phyloP scores from a whole-genome alignment of 2,113 vertebrate genomes.

The Salvator merianae region DNA sequence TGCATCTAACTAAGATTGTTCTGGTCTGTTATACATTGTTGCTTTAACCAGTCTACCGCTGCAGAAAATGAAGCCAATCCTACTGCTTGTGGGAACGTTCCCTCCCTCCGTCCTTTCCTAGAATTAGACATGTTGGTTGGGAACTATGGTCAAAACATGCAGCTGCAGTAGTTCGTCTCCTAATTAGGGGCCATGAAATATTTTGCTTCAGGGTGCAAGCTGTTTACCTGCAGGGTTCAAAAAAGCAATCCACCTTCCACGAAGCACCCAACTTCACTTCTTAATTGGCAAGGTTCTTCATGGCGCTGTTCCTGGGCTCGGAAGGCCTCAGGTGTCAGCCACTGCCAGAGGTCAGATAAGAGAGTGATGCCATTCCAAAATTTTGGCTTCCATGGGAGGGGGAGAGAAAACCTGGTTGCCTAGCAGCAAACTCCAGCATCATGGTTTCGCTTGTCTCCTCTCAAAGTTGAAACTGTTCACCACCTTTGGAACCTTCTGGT shows the following conservation, averaged over 20 bases:
- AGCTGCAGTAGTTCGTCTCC: slow-evolving; percentile 55
- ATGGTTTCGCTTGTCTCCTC: background rate
- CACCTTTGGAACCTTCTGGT: background rate
- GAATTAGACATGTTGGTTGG: slow-evolving; percentile 33
- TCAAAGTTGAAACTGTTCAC: slow-evolving; percentile 34
- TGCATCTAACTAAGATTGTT: too few relatives aligned
- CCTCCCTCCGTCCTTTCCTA: background rate
- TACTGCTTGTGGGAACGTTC: background rate
- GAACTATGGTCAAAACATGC: slow-evolving; percentile 21
- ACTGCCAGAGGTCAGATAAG: slow-evolving; percentile 46
- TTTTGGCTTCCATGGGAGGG: slow-evolving; percentile 46
- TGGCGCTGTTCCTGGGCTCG: slow-evolving; percentile 32
- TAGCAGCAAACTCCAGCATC: slow-evolving; percentile 13
- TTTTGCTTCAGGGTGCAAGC: slow-evolving; percentile 52
- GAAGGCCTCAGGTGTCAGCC: slow-evolving; percentile 38
- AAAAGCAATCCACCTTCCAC: slow-evolving; percentile 42
- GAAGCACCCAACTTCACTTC: slow-evolving; percentile 11
- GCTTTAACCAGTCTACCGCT: slow-evolving; percentile 34
- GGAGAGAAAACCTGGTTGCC: background rate
- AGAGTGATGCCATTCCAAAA: slow-evolving; percentile 38
- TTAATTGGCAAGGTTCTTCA: slow-evolving; percentile 59
- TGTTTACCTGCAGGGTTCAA: slow-evolving; percentile 38
- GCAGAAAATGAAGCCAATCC: slow-evolving; percentile 15
- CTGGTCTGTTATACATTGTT: too few relatives aligned
- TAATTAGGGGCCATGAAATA: slow-evolving; percentile 51